These are phyloP conservation scores for Elmis aenea DNA, from an alignment of 2,888 invertebrate species.

Conservation along the genomic window DNA sequence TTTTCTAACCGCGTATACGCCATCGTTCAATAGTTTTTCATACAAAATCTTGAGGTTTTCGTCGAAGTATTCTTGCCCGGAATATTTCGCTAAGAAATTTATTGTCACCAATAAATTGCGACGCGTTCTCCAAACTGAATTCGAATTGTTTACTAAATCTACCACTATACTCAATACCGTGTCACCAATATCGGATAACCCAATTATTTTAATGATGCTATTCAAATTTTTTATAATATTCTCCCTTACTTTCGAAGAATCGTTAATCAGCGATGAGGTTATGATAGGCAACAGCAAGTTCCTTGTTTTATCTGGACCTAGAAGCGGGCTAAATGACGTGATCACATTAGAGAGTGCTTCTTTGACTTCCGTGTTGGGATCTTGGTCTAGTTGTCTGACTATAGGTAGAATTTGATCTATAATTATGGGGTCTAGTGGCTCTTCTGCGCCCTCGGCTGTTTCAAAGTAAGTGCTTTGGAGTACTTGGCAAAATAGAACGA, in stretches of 20 bases:
- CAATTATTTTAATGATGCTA: constrained; percentile 25
- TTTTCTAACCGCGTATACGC: constrained; percentile 38
- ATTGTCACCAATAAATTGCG: constrained; percentile 38
- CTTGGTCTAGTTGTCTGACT: constrained; percentile 30
- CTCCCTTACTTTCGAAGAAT: constrained; percentile 36
- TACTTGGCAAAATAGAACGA: constrained; percentile 31
- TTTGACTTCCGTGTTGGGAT: constrained; percentile 33
- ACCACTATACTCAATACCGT: constrained; percentile 35
- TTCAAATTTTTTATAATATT: constrained; percentile 38
- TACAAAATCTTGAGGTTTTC: constrained; percentile 37
- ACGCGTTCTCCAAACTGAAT: constrained; percentile 40
- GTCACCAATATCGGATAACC: constrained; percentile 35
- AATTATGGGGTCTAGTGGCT: constrained; percentile 34
- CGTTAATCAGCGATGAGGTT: constrained; percentile 33
- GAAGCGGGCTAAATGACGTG: constrained; percentile 29
- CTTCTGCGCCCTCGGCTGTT: constrained; percentile 16
- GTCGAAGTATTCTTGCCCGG: constrained; percentile 36
- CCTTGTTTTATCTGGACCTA: constrained; percentile 34
- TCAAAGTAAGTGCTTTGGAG: constrained; percentile 31
- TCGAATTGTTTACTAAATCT: constrained; percentile 34
- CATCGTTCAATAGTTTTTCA: constrained; percentile 36
- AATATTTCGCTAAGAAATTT: constrained; percentile 34
- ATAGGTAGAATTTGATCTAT: constrained; percentile 33
- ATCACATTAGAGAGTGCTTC: constrained; percentile 35
- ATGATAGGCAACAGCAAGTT: constrained; percentile 36